Evolutionary conservation across 2,888 invertebrate species (phyloP), one percentile per base, ranked within the genome.

Genomic region (Lacanobia oleracea): DNA sequence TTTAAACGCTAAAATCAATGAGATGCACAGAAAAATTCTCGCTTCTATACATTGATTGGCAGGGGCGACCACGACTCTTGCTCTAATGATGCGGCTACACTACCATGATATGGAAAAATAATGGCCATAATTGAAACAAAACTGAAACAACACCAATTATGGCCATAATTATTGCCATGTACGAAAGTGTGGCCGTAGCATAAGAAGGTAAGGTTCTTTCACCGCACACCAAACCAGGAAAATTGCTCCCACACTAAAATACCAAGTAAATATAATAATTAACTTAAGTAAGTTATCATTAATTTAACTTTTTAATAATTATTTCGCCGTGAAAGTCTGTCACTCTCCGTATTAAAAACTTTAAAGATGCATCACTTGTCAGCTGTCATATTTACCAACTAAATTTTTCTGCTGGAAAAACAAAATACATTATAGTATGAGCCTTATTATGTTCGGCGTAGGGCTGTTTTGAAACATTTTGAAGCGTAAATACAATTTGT

Each of bases 331-430:
- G 84, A 84, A 84, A 84, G 84, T 85, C 65, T 56, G 65, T 71
- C 77, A 69, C 53, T 72, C 50, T 66, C 40, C 12, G 10, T 73
- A 63, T 57, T 71, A 67, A 64, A 67, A 59, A 56, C n/a, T 61
- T 72, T 45, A 56, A 74, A 84, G 84, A 84, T 68, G 78, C 74
- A 72, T 84, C 60, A 82, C 75, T 77, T 84, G 85, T 84, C 75
- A 84, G 70, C 73, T 82, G 77, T 74, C 83, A 82, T 51, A 62
- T 67, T 77, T 65, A 56, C 82, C 48, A 72, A 67, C 7, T 57
- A 70, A 67, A 21, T 14, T 64, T 54, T 63, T n/a, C 67, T 33
- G 2, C 2, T 51, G 18, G 0, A 9, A 50, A 64, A 27, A 0
- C 0, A 0, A 48, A 27, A 51, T 3, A 10, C 9, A 66, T 51